A percentile compares a stretch with the other conserved stretches of the same genome.
phyloP scores from a whole-genome alignment of 2,797 vertebrate species.

The Uromys caudimaculatus region DNA sequence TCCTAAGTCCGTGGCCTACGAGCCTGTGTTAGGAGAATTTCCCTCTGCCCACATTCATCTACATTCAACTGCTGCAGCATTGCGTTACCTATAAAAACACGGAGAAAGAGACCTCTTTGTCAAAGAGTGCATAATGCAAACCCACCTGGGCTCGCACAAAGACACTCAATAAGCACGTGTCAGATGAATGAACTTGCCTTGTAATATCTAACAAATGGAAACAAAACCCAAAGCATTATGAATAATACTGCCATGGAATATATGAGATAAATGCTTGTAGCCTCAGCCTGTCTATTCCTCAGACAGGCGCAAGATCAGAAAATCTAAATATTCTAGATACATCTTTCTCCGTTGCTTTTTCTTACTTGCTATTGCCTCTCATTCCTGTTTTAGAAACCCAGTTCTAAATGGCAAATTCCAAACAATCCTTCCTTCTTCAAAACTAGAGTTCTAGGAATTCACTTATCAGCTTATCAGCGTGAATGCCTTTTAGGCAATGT shows the following conservation, averaged over 20 bases:
- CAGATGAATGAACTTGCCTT: conserved; percentile 38
- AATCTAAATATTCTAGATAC: neutral
- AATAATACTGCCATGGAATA: conserved; percentile 46
- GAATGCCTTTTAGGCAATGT: neutral
- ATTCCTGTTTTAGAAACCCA: conserved; percentile 55
- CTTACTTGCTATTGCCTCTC: neutral
- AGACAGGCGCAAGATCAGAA: conserved; percentile 22
- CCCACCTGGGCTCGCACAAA: neutral
- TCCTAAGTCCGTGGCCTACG: neutral
- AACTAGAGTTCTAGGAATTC: neutral
- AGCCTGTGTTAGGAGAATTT: conserved; percentile 10
- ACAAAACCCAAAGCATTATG: conserved; percentile 45
- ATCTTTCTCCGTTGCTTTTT: neutral
- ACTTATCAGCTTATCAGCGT: neutral
- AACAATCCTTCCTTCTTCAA: neutral
- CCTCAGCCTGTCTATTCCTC: neutral
- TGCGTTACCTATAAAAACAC: conserved; percentile 27
- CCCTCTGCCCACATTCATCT: conserved; percentile 33
- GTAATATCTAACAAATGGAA: conserved; percentile 51
- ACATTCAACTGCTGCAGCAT: conserved; percentile 5
- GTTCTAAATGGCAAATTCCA: neutral
- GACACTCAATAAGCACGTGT: conserved; percentile 29
- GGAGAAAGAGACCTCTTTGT: conserved; percentile 48
- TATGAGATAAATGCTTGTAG: neutral
- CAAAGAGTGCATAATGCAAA: conserved; percentile 40